phyloP scores from a whole-genome alignment of 1,140 invertebrate genomes.

The Colletes gigas region DNA sequence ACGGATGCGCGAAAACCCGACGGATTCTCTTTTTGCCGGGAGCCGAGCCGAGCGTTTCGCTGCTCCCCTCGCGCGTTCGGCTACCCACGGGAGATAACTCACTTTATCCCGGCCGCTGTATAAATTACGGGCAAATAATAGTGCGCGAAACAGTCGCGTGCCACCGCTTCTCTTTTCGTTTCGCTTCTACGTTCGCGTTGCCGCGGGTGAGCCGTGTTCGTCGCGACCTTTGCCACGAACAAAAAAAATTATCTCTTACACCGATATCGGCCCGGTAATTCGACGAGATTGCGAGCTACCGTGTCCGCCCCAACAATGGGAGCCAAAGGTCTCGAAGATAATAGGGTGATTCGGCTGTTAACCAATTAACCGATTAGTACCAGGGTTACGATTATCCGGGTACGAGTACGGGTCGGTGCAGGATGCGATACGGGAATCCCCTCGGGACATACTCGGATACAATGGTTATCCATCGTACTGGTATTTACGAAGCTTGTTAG shows the following conservation, averaged over 20 bases:
- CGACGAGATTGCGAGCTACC: conserved; percentile 17
- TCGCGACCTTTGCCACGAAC: background rate
- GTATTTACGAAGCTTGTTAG: no score
- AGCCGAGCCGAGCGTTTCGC: conserved; percentile 61
- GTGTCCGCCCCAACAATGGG: background rate
- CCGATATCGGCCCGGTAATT: conserved; percentile 9
- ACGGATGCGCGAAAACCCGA: conserved; percentile 63
- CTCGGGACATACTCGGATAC: background rate
- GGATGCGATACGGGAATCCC: background rate
- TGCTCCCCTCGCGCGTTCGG: conserved; percentile 19
- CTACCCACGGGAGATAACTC: conserved; percentile 68
- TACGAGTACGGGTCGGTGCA: background rate
- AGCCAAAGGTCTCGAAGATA: background rate
- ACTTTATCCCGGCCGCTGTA: conserved; percentile 69
- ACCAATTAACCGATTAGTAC: background rate
- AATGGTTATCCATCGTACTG: no score
- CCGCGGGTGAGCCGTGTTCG: background rate
- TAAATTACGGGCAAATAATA: conserved; percentile 74
- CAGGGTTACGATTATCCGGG: background rate
- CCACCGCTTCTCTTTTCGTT: conserved; percentile 1
- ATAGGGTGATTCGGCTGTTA: background rate
- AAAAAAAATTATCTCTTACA: background rate
- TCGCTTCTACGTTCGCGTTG: background rate
- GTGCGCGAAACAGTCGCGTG: conserved; percentile 8
- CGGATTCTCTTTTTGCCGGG: conserved; percentile 61